A percentile compares a stretch with the other conserved stretches of the same genome.
Conservation (phyloP, 2,797 vertebrate species). For the Syndactyla subalaris region DNA sequence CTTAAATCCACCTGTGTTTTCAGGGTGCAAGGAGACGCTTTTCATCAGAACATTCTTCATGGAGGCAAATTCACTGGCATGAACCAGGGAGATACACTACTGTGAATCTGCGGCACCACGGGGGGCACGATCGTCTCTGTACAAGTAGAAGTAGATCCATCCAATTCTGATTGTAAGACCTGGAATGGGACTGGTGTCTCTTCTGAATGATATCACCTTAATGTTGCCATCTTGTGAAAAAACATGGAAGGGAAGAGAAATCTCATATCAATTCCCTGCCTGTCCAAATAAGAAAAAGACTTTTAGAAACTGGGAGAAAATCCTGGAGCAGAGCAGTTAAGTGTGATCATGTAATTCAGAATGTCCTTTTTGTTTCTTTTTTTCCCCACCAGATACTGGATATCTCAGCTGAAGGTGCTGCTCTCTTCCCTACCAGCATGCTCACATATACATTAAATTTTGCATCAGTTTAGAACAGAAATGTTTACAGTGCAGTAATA, state of each 20-base stretch:
- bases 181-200: neutral
- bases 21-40: neutral
- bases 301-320: neutral
- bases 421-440: neutral
- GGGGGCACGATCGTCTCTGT: neutral
- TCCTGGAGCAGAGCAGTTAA: neutral
- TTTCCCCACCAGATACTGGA: neutral
- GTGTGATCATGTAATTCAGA: fast-evolving
- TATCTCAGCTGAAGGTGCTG: neutral
- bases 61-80: neutral
- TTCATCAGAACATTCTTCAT: neutral
- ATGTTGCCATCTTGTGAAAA: neutral
- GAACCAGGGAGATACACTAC: neutral
- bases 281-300: neutral
- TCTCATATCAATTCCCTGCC: neutral
- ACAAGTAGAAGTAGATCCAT: neutral
- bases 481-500: neutral
- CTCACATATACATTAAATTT: neutral
- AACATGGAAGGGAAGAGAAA: neutral
- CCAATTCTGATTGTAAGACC: neutral
- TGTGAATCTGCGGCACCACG: neutral
- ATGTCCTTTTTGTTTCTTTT: neutral
- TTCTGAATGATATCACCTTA: neutral
- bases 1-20: neutral
- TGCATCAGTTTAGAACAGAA: neutral